Base-by-base conservation (phyloP, 2,113 vertebrate genomes). In the Aphelocoma coerulescens region DNA sequence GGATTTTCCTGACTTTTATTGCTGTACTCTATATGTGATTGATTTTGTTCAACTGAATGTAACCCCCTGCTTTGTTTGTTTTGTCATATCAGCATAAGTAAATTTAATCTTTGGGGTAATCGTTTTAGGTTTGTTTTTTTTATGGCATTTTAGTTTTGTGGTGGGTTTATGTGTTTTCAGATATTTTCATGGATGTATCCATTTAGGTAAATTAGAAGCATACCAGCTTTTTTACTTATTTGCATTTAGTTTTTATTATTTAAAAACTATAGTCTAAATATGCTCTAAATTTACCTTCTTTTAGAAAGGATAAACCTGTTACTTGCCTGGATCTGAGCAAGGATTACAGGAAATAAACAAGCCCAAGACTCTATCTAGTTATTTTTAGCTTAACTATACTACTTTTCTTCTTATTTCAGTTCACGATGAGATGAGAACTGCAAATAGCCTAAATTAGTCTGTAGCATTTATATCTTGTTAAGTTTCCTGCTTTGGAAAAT, bases 401-500 rank as follows among this genome's bases (percentile, higher is more conserved):
- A 63, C 79, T 97, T 95, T 91, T 93, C 61, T 95, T 91, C 80
- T 95, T 94, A 91, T 63, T 95, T 96, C 95, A 84, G 93, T 79
- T 97, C 75, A 91, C 95, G 96, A 97, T 96, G 96, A 98, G 97
- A 97, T 95, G 96, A 97, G 98, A 97, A 96, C 95, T 95, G 96
- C 96, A 98, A 98, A 98, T 98, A 98, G 93, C 97, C 97, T 97
- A 98, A 98, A 98, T 98, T 98, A 97, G 94, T 96, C 96, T 96
- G 94, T 91, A 97, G 94, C 97, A 97, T 98, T 98, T 97, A 98
- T 98, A 96, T 91, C 98, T 98, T 98, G 97, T 98, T 98, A 98
- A 96, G 97, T 97, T 98, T 98, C 98, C 97, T 98, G 97, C 97
- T 97, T 98, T 96, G 95, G 97, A 98, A 98, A 98, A 98, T 97